Base-by-base conservation (phyloP, 1,140 invertebrate species). In the Brachionus plicatilis region DNA sequence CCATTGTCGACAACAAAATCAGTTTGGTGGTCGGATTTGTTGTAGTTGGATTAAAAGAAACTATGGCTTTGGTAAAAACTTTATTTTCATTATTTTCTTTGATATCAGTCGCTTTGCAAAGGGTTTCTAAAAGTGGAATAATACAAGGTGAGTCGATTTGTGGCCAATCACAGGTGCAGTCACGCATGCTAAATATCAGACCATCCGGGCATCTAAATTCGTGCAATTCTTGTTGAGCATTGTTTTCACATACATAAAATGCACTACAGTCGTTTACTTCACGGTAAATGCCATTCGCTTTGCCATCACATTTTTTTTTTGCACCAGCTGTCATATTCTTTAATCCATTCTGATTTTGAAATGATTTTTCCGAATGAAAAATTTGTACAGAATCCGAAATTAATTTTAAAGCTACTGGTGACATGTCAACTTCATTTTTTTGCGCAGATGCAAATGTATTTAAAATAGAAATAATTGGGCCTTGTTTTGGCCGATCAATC, bases 101-200 rank as follows among this genome's bases (percentile, higher is more conserved):
- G 14, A 6, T 41, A 20, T 41, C 29, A n/a, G 76, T 80, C 12
- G 24, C 24, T 65, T 82, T 82, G 20, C 79, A 82, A 43, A 82
- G 37, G 65, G 50, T 45, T 41, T 82, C 24, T 12, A 11, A 7
- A 12, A 82, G 43, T 3, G 79, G 79, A 17, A 65, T 45, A 41
- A 47, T 7, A 47, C 79, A 82, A 20, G 24, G 50, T 41, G 82
- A 24, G 14, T 45, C 60, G 8, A 14, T 24, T 33, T 4, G n/a
- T n/a, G 82, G 60, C 82, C 82, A 83, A 41, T 70, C 65, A 70
- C 82, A 83, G 17, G 82, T 83, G 70, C 82, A 83, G 65, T 68
- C 82, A 37, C 17, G n/a, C 82, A 83, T 83, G n/a, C 41, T 68
- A 70, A 83, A 83, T 17, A 45, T 24, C 9, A 83, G 14, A 33